Evolutionary conservation across 2,797 vertebrate species (phyloP), one percentile per base, ranked within the genome.

Genomic region (Vipera latastei): DNA sequence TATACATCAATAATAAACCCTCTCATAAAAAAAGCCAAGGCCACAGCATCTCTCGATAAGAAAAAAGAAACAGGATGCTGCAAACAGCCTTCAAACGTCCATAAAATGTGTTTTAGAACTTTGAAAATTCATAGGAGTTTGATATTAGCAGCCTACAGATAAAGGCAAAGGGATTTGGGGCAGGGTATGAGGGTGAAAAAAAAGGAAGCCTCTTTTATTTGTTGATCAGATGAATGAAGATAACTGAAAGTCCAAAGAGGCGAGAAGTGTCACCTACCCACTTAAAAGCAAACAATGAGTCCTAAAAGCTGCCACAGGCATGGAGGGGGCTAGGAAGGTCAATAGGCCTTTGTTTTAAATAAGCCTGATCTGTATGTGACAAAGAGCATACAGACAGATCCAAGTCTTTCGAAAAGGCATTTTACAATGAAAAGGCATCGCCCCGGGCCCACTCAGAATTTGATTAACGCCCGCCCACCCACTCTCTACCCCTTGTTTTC

Each of bases 181-280:
- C 12, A 92, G 90, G 51, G 7, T 48, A 48, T 48, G 22, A 4
- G 9, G 8, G 73, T 22, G 18, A 83, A 83, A 83, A 83, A 53
- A 53, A 18, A 4, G 32, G 38, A 53, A 32, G 48, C n/a, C 57
- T 89, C 6, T 56, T 0, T 25, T 25, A 69, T 56, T 32, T 26
- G 2, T 65, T 26, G 6, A 93, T 83, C 95, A 94, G 94, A 90
- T 0, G 94, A 95, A 20, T 73, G 57, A 44, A 95, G 90, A 57
- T 0, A 89, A 73, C 28, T 0, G 0, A 92, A 85, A 91, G 93
- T 44, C 18, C 28, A 92, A 61, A 22, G 25, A 2, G 44, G 90
- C 3, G 16, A 92, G 32, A 92, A 93, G 28, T 61, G 26, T 92
- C 93, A 63, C 55, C 90, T 94, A 92, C 44, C 78, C 28, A 57